Evolutionary conservation across 2,797 vertebrate genomes (phyloP), one percentile per base, ranked within the genome.

Genomic region (Psittacula echo): DNA sequence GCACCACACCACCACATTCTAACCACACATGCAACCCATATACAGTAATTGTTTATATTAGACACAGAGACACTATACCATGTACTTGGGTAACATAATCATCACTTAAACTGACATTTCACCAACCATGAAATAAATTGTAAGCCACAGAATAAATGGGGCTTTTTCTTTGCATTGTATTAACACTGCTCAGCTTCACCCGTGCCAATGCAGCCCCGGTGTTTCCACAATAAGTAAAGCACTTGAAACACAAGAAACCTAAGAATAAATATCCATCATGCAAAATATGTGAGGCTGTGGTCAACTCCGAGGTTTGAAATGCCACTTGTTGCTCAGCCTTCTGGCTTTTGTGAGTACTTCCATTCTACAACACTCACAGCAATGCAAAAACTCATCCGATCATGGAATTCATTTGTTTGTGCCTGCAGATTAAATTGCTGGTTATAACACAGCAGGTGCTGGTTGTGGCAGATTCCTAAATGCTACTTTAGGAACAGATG

Each of bases 361-460:
- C 94, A 73, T 87, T 89, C 90, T 26, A 50, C 86, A 91, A 34
- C 65, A 83, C 65, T 90, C 74, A 1, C 60, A 78, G 88, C 88
- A 71, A 77, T 0, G 26, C 70, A 94, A 94, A 95, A 65, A 90
- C 85, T 74, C 68, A 79, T 39, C 79, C 66, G 61, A 20, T 41
- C 86, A 5, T 14, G 79, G 92, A 81, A 89, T 95, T 95, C 81
- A 56, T 83, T 53, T 6, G 53, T 29, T 89, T 56, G 5, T 95
- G 88, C 89, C 95, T 89, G 95, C 91, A 94, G 94, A 96, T 96
- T 89, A 96, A 97, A 94, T 90, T 94, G 92, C 85, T 42, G 77
- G 53, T 87, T 95, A 45, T 94, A 96, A 95, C 87, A 62, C 89
- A 96, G 86, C 89, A 13, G 79, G 89, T 78, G 89, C 79, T 94